A percentile compares a stretch with the other conserved stretches of the same genome.
phyloP scores from a whole-genome alignment of 2,888 invertebrate species.

The Phengaris arion region DNA sequence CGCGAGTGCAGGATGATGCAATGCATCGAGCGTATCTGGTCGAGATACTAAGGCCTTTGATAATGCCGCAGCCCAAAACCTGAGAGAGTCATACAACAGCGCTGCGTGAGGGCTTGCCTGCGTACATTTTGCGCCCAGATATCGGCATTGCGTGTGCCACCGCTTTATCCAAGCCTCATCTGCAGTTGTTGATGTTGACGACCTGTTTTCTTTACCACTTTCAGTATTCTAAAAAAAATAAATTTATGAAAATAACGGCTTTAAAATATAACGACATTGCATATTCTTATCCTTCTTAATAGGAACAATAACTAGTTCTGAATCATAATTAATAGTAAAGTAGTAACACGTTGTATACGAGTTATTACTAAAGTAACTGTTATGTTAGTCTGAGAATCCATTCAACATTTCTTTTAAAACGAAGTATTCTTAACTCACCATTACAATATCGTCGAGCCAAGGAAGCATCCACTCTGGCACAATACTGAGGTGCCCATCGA shows the following conservation, averaged over 20 bases:
- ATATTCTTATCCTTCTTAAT: too few relatives aligned
- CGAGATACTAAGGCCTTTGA: slow-evolving; percentile 44
- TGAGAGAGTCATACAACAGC: slow-evolving; percentile 61
- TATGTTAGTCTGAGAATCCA: not conserved
- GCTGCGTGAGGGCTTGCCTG: slow-evolving; percentile 51
- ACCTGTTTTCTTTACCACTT: not conserved
- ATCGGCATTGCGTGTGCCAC: slow-evolving; percentile 42
- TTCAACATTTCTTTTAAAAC: not conserved
- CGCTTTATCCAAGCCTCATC: slow-evolving; percentile 42
- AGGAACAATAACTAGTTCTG: too few relatives aligned
- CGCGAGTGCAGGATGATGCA: slow-evolving; percentile 51
- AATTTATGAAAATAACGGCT: too few relatives aligned
- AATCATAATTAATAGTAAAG: too few relatives aligned
- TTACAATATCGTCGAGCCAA: slow-evolving; percentile 43
- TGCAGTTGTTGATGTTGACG: not conserved
- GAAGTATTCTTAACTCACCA: slow-evolving; percentile 31
- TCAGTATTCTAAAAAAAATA: not conserved
- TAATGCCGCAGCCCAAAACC: slow-evolving; percentile 57
- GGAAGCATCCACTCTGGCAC: slow-evolving; percentile 52
- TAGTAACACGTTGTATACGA: too few relatives aligned
- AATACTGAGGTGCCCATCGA: slow-evolving; percentile 52
- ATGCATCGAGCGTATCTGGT: slow-evolving; percentile 53
- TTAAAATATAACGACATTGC: too few relatives aligned
- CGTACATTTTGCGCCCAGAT: slow-evolving; percentile 36
- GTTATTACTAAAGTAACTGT: too few relatives aligned